These are phyloP conservation scores for Zootoca vivipara DNA, from an alignment of 2,113 vertebrate species.

Conservation along the genomic window DNA sequence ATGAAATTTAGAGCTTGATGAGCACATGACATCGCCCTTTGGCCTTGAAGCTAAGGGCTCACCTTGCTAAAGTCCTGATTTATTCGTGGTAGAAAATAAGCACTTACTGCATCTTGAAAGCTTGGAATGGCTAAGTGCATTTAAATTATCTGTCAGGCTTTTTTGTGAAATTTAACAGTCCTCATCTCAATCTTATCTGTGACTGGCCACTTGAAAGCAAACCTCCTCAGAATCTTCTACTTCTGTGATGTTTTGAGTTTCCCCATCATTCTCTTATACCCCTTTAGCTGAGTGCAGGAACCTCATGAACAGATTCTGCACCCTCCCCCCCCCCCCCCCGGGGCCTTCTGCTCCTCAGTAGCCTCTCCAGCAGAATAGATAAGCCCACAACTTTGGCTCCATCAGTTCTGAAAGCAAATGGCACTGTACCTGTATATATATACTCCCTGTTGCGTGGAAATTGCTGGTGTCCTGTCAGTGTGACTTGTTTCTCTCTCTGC, in stretches of 20 bases:
- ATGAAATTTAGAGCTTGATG: not conserved
- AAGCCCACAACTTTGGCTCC: not conserved
- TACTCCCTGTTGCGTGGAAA: slow-evolving; percentile 51
- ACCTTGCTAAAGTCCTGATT: not conserved
- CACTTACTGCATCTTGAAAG: not conserved
- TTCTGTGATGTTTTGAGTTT: not conserved
- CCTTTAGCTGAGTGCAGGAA: not conserved
- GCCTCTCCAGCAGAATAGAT: not conserved
- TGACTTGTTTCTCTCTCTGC: slow-evolving; percentile 54
- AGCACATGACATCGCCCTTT: not conserved
- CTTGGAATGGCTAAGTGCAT: no score
- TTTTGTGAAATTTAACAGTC: no score
- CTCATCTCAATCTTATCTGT: no score
- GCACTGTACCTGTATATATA: slow-evolving; percentile 41
- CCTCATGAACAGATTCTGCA: no score
- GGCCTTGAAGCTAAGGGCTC: not conserved
- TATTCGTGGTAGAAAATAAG: not conserved
- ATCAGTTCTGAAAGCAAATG: not conserved
- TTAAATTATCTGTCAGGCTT: not conserved
- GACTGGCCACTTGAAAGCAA: not conserved
- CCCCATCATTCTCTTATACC: not conserved
- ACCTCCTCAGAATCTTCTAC: not conserved
- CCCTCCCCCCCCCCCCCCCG: not conserved
- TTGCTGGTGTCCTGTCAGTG: slow-evolving; percentile 63
- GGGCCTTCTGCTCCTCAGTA: fast-evolving